Conservation (phyloP, 2,113 vertebrate species). For the Crotalus viridis region DNA sequence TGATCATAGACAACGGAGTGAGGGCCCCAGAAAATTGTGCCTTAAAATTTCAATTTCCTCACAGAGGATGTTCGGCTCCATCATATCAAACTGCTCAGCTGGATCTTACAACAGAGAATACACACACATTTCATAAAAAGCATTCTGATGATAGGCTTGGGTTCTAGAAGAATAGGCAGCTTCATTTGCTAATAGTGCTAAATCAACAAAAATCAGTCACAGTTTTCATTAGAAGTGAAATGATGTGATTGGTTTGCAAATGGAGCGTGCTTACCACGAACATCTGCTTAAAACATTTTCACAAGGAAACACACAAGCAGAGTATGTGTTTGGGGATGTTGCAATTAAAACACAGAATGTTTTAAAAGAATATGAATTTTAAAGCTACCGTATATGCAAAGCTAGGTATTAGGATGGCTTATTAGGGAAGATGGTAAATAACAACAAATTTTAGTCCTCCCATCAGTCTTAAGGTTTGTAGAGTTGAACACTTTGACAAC, state of each 20-base stretch:
- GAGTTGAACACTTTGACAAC: background rate
- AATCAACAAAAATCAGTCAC: background rate
- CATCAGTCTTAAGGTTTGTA: background rate
- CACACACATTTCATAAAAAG: background rate
- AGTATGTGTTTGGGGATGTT: background rate
- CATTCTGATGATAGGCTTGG: background rate
- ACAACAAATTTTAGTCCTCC: background rate
- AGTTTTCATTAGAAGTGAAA: background rate
- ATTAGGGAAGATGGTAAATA: background rate
- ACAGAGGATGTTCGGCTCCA: conserved; percentile 26
- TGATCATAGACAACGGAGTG: conserved; percentile 14
- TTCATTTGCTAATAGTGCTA: too few species aligned
- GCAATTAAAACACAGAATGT: background rate
- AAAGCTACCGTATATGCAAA: background rate
- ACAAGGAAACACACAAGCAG: background rate
- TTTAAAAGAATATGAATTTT: background rate
- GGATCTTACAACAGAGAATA: background rate
- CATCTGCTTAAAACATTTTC: background rate
- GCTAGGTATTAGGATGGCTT: background rate
- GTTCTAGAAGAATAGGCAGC: background rate
- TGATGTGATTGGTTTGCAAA: background rate
- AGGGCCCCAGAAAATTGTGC: conserved; percentile 36
- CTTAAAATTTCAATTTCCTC: conserved; percentile 13
- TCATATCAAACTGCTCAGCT: conserved; percentile 25
- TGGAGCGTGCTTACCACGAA: background rate